Evolutionary conservation across 2,113 vertebrate genomes (phyloP), one percentile per base, ranked within the genome.

Genomic region (Lophius piscatorius): DNA sequence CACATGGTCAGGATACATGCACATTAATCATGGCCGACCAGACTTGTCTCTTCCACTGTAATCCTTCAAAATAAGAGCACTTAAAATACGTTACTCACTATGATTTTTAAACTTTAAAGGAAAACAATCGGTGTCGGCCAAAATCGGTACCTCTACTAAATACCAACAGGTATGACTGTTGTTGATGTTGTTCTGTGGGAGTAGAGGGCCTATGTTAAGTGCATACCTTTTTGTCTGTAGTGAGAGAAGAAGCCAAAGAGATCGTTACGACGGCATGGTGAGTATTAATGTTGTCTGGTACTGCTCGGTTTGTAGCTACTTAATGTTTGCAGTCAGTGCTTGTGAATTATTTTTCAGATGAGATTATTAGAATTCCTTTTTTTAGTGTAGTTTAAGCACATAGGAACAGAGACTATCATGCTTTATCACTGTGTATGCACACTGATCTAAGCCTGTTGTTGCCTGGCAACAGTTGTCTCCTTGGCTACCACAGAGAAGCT

Each of bases 261-360:
- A 98, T 34, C 95, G 95, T 57, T 98, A 97, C 0, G 95, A 98
- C 81, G 95, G 94, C 90, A 95, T 98, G 96, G 96, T 98, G 92
- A 68, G 94, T 70, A 36, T 20, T 41, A 16, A 61, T 35, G 22
- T 65, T 38, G 10, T 16, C 29, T 12, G 9, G 36, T 47, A 4
- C 13, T 14, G 44, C 33, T 7, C 29, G 22, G 38, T 16, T 24
- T 52, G 29, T 34, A 1, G 21, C 23, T 14, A 22, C 35, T 39
- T 26, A 2, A n/a, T 29, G 9, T n/a, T 17, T 35, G 40, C 5
- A 42, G 47, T 10, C n/a, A 42, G n/a, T 33, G 51, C 57, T 18
- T 59, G 49, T 74, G 59, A 40, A 21, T 56, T 52, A 13, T 72
- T 29, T 44, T 68, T 76, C 55, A 60, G 24, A 61, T 17, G 26